These are phyloP conservation scores for Scaptomyza parva DNA, from an alignment of 2,888 invertebrate species.

Conservation along the genomic window DNA sequence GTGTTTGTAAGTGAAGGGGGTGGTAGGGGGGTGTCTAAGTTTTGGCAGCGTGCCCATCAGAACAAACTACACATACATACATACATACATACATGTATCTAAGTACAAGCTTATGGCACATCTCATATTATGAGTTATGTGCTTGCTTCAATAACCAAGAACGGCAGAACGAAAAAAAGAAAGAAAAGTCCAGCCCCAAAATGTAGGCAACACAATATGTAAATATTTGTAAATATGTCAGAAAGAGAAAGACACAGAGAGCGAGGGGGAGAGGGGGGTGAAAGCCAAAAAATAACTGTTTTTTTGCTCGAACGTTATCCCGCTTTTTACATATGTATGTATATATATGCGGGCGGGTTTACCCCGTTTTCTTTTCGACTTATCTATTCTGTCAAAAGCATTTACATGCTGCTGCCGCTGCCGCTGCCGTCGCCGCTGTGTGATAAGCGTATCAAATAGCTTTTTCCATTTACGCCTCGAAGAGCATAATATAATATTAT, in stretches of 20 bases:
- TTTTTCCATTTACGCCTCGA: background rate
- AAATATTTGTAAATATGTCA: constrained; percentile 31
- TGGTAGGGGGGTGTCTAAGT: too few species aligned
- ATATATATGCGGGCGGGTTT: background rate
- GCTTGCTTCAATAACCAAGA: constrained; percentile 12
- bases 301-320: background rate
- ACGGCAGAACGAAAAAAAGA: too few species aligned
- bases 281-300: constrained; percentile 11
- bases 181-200: constrained; percentile 19
- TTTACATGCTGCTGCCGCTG: background rate
- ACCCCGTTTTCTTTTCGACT: background rate
- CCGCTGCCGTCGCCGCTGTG: background rate
- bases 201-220: constrained; percentile 36
- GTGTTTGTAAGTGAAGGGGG: too few species aligned
- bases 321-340: background rate
- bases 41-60: constrained; percentile 30
- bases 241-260: too few species aligned
- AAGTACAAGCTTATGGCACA: constrained; percentile 37
- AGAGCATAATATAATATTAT: background rate
- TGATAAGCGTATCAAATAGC: constrained; percentile 13
- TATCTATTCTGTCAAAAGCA: background rate
- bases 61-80: constrained; percentile 9
- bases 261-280: background rate
- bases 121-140: constrained; percentile 55
- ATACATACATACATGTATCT: constrained; percentile 2